These are phyloP conservation scores for Dermolepida albohirtum DNA, from an alignment of 2,888 invertebrate species.

Conservation along the genomic window DNA sequence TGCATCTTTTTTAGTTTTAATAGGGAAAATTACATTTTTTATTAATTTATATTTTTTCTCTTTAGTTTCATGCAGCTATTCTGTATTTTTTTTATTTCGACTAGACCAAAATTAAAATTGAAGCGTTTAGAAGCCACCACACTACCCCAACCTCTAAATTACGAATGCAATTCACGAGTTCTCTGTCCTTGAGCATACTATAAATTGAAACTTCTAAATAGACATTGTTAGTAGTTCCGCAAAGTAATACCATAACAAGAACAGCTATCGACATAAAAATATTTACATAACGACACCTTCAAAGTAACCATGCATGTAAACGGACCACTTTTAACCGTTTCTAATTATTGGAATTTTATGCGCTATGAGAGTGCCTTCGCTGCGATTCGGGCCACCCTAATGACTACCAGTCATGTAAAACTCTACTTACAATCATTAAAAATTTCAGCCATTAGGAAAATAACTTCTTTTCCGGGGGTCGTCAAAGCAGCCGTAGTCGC, in stretches of 20 bases:
- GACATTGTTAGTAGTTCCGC: neutral
- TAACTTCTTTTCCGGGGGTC: constrained; percentile 39
- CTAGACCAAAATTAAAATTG: no score
- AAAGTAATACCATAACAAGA: constrained; percentile 1
- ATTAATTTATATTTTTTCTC: no score
- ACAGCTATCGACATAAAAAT: constrained; percentile 8
- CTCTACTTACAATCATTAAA: constrained; percentile 42
- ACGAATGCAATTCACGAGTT: no score
- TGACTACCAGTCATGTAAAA: constrained; percentile 40
- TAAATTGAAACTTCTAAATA: no score
- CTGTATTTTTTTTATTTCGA: no score
- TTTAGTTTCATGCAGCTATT: no score
- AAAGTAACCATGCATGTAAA: constrained; percentile 39
- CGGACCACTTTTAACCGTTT: constrained; percentile 23
- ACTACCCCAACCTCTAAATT: no score
- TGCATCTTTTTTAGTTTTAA: no score
- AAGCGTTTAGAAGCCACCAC: no score
- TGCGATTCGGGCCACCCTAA: constrained; percentile 29
- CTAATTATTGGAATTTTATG: constrained; percentile 41
- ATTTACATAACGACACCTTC: constrained; percentile 38
- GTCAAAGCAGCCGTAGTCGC: constrained; percentile 8
- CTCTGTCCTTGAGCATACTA: no score
- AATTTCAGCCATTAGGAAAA: constrained; percentile 43
- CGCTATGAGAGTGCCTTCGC: constrained; percentile 25
- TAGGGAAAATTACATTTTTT: no score